A percentile compares a stretch with the other conserved stretches of the same genome.
phyloP scores from a whole-genome alignment of 2,113 vertebrate genomes.

The Scomber scombrus region DNA sequence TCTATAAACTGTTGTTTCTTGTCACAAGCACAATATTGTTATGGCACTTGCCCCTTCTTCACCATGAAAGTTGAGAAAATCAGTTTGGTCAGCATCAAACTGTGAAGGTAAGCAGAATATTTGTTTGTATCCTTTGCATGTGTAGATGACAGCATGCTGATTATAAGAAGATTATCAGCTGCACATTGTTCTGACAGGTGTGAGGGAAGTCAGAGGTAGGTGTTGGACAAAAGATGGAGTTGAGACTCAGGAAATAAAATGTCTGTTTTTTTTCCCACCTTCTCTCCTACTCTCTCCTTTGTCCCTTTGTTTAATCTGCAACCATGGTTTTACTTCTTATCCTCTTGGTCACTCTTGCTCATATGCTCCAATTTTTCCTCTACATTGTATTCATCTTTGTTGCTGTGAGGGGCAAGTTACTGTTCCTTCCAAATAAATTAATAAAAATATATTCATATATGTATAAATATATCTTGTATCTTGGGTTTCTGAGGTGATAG shows the following conservation, averaged over 20 bases:
- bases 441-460: too few relatives aligned
- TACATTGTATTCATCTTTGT: conserved; percentile 12
- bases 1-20: not conserved
- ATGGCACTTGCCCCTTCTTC: not conserved
- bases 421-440: not conserved
- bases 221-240: conserved; percentile 32
- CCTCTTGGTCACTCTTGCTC: not conserved
- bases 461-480: not conserved
- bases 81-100: not conserved
- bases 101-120: not conserved
- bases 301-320: conserved; percentile 20
- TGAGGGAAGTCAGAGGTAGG: conserved; percentile 36
- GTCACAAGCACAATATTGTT: not conserved
- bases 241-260: conserved; percentile 15
- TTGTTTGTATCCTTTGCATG: conserved; percentile 14
- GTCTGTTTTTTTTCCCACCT: conserved; percentile 4
- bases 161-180: conserved; percentile 55
- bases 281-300: not conserved
- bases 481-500: conserved; percentile 37
- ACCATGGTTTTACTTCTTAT: conserved; percentile 22
- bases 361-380: not conserved
- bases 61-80: not conserved
- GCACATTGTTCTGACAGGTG: conserved; percentile 64
- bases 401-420: conserved; percentile 4
- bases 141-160: not conserved